Percentiles rank a stretch among this genome's conserved stretches.
These are phyloP conservation scores for Drosophila demipolita DNA, from an alignment of 2,888 invertebrate species.

Conservation along the genomic window DNA sequence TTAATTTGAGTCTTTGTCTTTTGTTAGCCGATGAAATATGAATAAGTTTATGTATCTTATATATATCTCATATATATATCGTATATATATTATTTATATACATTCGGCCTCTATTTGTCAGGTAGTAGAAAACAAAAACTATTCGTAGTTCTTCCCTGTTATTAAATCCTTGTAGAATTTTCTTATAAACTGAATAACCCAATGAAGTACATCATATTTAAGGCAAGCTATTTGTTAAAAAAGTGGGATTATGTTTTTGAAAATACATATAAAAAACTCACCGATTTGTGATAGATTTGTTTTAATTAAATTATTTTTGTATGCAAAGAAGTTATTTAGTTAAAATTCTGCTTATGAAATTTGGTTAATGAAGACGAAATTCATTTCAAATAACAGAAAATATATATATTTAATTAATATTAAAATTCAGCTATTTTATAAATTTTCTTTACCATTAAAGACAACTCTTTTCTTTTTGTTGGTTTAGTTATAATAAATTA, in stretches of 20 bases:
- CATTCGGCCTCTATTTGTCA: neutral
- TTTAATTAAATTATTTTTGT: neutral
- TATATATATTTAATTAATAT: neutral
- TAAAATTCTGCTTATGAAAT: neutral
- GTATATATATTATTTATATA: neutral
- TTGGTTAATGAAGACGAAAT: neutral
- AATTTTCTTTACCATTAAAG: neutral
- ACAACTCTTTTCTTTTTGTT: conserved; percentile 11
- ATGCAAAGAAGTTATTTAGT: neutral
- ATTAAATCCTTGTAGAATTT: neutral
- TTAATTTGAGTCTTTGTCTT: neutral
- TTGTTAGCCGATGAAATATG: neutral
- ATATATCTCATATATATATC: neutral
- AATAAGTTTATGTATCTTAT: neutral
- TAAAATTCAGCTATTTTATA: neutral
- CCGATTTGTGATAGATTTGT: neutral
- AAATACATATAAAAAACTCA: neutral
- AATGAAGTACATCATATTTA: neutral
- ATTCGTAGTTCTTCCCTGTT: neutral
- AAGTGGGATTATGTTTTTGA: neutral
- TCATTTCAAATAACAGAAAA: neutral
- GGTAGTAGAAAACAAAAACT: neutral
- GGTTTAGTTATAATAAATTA: conserved; percentile 66
- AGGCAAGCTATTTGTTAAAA: neutral
- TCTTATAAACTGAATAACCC: neutral